Evolutionary conservation across 2,113 vertebrate genomes (phyloP).

Genomic region (Lynx canadensis): DNA sequence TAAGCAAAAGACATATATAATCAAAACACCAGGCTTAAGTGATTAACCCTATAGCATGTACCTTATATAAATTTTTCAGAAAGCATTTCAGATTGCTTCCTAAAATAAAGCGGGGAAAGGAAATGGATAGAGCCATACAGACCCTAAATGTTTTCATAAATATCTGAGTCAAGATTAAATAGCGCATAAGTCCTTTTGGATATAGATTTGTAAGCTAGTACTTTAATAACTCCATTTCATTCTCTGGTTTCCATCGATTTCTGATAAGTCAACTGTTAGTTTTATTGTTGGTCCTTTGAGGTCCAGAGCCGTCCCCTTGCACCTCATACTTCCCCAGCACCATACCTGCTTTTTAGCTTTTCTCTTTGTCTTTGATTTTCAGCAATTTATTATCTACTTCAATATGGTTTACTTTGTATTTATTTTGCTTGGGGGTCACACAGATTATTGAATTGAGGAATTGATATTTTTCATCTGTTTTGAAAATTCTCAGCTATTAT

Average conservation of each 20-base stretch:
- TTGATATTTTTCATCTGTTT: background rate
- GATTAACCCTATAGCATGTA: background rate
- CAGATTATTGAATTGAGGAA: background rate
- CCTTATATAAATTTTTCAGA: background rate
- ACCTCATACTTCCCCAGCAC: background rate
- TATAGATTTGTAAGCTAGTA: background rate
- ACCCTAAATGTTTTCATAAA: background rate
- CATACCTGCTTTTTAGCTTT: background rate
- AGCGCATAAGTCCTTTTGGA: background rate
- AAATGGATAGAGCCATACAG: background rate
- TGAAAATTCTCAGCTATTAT: background rate
- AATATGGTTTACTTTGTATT: background rate
- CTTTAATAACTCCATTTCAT: background rate
- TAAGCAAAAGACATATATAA: background rate
- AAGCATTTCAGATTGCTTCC: background rate
- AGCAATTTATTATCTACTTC: background rate
- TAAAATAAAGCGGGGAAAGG: background rate
- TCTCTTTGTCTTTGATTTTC: background rate
- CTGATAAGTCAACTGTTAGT: background rate
- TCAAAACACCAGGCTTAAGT: background rate
- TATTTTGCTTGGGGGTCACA: background rate
- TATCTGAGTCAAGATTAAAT: background rate
- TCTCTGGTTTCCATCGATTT: background rate
- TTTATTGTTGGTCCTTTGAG: background rate
- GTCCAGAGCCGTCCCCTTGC: background rate